Evolutionary conservation across 92 coral and sea anemone genomes (phyloP), one percentile per base, ranked within the genome.

Genomic region (Siderastrea siderea): DNA sequence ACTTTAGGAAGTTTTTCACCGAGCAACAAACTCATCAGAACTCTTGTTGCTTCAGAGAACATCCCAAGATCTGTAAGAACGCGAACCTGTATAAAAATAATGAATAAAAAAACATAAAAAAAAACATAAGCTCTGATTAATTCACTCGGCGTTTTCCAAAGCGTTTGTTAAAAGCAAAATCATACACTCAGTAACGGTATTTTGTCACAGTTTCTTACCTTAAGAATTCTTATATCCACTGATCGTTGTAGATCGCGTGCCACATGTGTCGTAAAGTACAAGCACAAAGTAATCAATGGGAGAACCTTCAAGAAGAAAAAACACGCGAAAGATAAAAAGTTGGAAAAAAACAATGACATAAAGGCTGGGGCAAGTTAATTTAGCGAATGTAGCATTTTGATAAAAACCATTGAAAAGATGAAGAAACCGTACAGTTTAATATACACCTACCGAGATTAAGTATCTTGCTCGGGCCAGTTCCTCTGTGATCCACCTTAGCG

Each of bases 401-500:
- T 55, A 55, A 55, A 14, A 55, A 0, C 12, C 61, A 10, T 2
- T 55, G 61, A 10, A 7, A 55, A 55, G 38, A 55, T 55, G 10
- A 55, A 7, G 12, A 55, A 55, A 14, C 61, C 12, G 10, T 14
- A 55, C 12, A 7, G 61, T 55, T 55, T 55, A 55, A 64, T 46
- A 17, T 5, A 47, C 10, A 54, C 96, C 68, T 66, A 97, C 99
- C 91, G 86, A 84, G 17, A 95, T 74, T 16, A 88, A 88, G 80
- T 97, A 98, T 58, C 95, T 78, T 3, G 98, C 93, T 51, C 98
- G 90, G 5, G 91, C 86, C 44, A 97, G 87, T 80, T 97, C 98
- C 79, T 97, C 99, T 6, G 98, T 84, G 47, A 97, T 93, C 99
- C 99, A 97, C 58, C 93, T 75, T 19, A 93, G 44, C 57, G 98